Conservation (phyloP, 2,888 invertebrate species). For the Xylocampa areola region DNA sequence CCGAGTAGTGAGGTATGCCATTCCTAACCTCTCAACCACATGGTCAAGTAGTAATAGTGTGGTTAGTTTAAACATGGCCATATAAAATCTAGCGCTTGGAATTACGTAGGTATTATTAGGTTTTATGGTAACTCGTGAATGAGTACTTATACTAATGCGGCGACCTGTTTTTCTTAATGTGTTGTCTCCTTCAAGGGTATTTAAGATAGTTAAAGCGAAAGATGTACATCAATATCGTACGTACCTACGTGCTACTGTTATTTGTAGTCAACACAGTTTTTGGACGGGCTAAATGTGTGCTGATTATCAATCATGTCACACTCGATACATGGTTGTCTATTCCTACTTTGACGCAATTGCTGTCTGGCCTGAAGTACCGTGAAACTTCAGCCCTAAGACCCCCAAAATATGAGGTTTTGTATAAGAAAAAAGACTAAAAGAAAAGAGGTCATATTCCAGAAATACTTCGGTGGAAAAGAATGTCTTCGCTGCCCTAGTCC, state of each 20-base stretch:
- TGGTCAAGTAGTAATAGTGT: constrained; percentile 10
- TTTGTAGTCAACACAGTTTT: constrained; percentile 23
- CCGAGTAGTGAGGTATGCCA: not conserved
- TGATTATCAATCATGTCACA: constrained; percentile 24
- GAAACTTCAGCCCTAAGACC: too few relatives aligned
- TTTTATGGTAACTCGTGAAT: constrained; percentile 30
- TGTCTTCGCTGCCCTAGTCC: too few relatives aligned
- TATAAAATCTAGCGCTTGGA: constrained; percentile 16
- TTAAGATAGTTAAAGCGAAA: too few relatives aligned
- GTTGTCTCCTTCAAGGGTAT: constrained; percentile 10
- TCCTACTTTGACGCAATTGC: too few relatives aligned
- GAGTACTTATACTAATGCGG: constrained; percentile 6
- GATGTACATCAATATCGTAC: too few relatives aligned
- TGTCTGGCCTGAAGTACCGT: too few relatives aligned
- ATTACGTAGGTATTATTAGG: constrained; percentile 21
- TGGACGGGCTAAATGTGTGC: constrained; percentile 38
- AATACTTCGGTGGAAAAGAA: too few relatives aligned
- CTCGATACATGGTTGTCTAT: not conserved
- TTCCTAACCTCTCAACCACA: constrained; percentile 6
- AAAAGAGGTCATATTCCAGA: too few relatives aligned
- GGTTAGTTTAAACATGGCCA: constrained; percentile 14
- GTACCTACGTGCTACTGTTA: constrained; percentile 13
- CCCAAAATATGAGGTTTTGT: too few relatives aligned
- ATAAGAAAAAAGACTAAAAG: too few relatives aligned
- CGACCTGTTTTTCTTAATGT: constrained; percentile 27